phyloP scores from a whole-genome alignment of 2,888 invertebrate genomes.

The Apomyelois bistriatella region DNA sequence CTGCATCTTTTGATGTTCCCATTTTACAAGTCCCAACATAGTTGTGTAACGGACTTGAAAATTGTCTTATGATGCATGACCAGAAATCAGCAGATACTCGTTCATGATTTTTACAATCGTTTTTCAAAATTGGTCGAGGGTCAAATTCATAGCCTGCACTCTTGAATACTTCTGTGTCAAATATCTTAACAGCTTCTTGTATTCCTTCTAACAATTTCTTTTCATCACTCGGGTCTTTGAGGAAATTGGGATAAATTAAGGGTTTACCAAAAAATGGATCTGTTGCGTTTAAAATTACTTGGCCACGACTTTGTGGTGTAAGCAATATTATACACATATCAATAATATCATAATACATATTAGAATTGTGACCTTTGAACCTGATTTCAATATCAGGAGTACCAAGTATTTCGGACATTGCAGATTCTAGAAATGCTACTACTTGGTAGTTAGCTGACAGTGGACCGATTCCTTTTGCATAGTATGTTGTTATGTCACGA shows the following conservation, averaged over 20 bases:
- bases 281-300: constrained; percentile 60
- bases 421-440: constrained; percentile 60
- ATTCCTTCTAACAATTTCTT: constrained; percentile 66
- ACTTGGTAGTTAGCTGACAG: constrained; percentile 72
- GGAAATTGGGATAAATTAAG: constrained; percentile 66
- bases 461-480: constrained; percentile 61
- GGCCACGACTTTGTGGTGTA: constrained; percentile 68
- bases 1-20: constrained; percentile 58
- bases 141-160: constrained; percentile 62
- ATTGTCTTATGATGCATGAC: constrained; percentile 69
- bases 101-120: constrained; percentile 62
- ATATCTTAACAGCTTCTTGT: constrained; percentile 60
- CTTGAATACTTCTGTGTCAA: constrained; percentile 70
- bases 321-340: constrained; percentile 65
- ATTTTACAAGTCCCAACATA: constrained; percentile 73
- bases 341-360: constrained; percentile 70
- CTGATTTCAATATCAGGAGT: constrained; percentile 69
- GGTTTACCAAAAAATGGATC: constrained; percentile 62
- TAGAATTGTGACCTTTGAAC: constrained; percentile 68
- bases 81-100: constrained; percentile 65
- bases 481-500: constrained; percentile 65
- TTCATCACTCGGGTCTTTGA: constrained; percentile 57
- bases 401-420: constrained; percentile 56
- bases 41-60: constrained; percentile 66
- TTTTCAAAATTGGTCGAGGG: constrained; percentile 58